Evolutionary conservation across 2,888 invertebrate genomes (phyloP).

Genomic region (Eupeodes latifasciatus): DNA sequence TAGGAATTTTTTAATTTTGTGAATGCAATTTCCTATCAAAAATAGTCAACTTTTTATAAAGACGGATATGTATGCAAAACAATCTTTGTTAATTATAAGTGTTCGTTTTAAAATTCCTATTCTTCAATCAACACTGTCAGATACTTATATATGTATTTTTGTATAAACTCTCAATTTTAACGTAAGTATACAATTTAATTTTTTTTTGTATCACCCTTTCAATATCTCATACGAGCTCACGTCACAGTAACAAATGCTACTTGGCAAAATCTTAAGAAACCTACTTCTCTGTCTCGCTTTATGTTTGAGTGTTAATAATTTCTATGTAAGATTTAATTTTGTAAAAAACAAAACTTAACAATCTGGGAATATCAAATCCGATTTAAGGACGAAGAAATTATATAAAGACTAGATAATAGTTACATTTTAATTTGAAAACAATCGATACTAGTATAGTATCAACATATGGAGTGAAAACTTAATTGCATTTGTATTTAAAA

Average conservation of each 20-base stretch:
- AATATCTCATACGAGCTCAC: not conserved
- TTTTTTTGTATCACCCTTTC: conserved; percentile 2
- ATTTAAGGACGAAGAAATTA: not conserved
- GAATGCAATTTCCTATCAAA: conserved; percentile 15
- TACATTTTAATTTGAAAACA: not conserved
- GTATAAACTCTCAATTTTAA: conserved; percentile 11
- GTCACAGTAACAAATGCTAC: not conserved
- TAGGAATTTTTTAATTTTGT: conserved; percentile 25
- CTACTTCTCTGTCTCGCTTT: not conserved
- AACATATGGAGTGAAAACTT: not conserved
- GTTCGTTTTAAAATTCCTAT: not conserved
- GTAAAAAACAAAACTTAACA: not conserved
- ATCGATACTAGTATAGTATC: not conserved
- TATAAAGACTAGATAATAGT: not conserved
- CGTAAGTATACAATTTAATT: conserved; percentile 52
- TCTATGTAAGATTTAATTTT: not conserved
- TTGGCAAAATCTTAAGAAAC: not conserved
- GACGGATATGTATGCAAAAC: not conserved
- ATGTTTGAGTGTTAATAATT: conserved; percentile 13
- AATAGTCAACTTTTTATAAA: conserved; percentile 11
- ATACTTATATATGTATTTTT: not conserved
- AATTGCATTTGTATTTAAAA: not conserved
- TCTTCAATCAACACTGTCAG: conserved; percentile 5
- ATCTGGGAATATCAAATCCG: not conserved
- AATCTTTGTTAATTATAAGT: conserved; percentile 23